These are phyloP conservation scores for Andrena hattorfiana DNA, from an alignment of 2,888 invertebrate genomes.

Conservation along the genomic window DNA sequence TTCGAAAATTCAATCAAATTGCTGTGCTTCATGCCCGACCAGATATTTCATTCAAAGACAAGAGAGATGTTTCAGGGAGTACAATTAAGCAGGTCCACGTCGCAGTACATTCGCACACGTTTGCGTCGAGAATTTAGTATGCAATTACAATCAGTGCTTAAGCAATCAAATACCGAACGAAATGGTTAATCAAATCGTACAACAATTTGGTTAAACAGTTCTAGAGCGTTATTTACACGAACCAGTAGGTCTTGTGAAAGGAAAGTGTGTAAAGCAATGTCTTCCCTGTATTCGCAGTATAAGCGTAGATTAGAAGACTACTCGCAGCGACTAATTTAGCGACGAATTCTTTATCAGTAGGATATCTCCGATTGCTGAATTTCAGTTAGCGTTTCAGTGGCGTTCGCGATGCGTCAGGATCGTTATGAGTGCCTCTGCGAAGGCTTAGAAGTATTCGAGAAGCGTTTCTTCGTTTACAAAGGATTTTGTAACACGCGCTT, in stretches of 20 bases:
- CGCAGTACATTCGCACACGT: conserved; percentile 9
- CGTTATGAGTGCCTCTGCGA: background rate
- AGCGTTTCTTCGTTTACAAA: background rate
- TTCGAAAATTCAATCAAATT: conserved; percentile 10
- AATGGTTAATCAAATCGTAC: conserved; percentile 71
- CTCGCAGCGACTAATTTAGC: conserved; percentile 15
- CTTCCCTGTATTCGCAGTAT: conserved; percentile 67
- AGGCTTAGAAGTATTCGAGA: background rate
- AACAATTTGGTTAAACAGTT: conserved; percentile 59
- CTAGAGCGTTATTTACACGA: conserved; percentile 33
- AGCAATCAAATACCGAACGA: conserved; percentile 63
- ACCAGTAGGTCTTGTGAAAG: conserved; percentile 33
- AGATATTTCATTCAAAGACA: conserved; percentile 33
- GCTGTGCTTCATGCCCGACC: background rate
- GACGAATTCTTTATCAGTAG: background rate
- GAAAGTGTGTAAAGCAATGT: conserved; percentile 64
- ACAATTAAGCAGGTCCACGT: conserved; percentile 29
- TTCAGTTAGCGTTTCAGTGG: background rate
- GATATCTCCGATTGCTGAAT: background rate
- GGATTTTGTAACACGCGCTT: background rate
- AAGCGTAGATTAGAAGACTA: conserved; percentile 53
- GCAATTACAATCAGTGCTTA: conserved; percentile 62
- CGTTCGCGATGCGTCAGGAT: background rate
- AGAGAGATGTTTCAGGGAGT: conserved; percentile 56
- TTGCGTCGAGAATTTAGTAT: conserved; percentile 32